phyloP scores from a whole-genome alignment of 2,113 vertebrate genomes.

The Edolisoma coerulescens region DNA sequence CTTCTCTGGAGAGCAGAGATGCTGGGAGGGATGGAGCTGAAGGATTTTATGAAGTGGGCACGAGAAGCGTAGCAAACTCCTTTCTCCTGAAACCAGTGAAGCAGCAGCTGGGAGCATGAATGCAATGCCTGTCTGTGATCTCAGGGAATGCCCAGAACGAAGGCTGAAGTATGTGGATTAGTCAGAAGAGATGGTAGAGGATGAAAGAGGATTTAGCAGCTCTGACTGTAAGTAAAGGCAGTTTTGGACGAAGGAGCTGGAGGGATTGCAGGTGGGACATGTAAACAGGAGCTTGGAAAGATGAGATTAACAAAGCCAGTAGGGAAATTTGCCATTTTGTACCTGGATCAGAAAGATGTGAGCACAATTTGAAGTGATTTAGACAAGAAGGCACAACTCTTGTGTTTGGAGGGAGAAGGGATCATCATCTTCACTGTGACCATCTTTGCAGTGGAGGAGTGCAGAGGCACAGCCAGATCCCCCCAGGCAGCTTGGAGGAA shows the following conservation, averaged over 20 bases:
- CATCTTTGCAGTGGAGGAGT: fast-evolving
- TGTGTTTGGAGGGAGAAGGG: not conserved
- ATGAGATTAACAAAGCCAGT: not conserved
- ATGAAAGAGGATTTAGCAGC: conserved; percentile 15
- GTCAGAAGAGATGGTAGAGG: not conserved
- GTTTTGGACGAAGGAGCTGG: conserved; percentile 21
- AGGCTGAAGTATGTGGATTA: not conserved
- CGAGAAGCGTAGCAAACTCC: fast-evolving
- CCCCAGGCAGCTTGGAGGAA: not conserved
- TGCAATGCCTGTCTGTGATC: not conserved
- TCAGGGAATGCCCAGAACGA: not conserved
- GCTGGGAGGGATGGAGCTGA: not conserved
- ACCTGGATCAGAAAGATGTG: not conserved
- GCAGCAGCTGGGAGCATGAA: not conserved
- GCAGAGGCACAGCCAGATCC: not conserved
- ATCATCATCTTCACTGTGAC: not conserved
- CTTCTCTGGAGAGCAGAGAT: not conserved
- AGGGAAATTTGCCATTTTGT: not conserved
- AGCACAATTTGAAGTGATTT: not conserved
- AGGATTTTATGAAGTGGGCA: not conserved
- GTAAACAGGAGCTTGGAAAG: not conserved
- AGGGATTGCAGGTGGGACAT: conserved; percentile 9
- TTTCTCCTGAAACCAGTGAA: not conserved
- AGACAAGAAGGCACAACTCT: not conserved
- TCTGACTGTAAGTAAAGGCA: not conserved